These are phyloP conservation scores for Ectropis crepuscularia DNA, from an alignment of 2,888 invertebrate genomes.

Conservation along the genomic window DNA sequence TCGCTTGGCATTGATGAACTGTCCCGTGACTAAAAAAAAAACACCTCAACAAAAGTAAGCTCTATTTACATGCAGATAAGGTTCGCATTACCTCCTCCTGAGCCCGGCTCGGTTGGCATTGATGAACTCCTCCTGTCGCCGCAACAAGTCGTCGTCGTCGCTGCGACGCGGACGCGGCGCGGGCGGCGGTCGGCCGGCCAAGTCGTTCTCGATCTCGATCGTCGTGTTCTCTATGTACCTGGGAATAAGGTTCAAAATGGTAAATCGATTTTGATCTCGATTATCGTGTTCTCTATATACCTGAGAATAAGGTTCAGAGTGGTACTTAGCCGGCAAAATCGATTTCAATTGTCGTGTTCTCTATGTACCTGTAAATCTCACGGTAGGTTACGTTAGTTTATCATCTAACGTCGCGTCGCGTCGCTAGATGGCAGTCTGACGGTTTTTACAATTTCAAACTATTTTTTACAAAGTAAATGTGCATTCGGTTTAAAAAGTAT, in stretches of 20 bases:
- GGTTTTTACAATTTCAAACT: too few species aligned
- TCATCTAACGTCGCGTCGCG: too few species aligned
- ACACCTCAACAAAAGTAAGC: too few species aligned
- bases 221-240: slow-evolving; percentile 81
- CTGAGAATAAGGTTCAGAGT: slow-evolving; percentile 48
- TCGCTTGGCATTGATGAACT: too few species aligned
- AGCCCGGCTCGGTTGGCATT: slow-evolving; percentile 75
- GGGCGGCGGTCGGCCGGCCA: slow-evolving; percentile 48
- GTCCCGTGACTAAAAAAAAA: too few species aligned
- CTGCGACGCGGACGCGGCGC: slow-evolving; percentile 42
- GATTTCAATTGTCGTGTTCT: slow-evolving; percentile 79
- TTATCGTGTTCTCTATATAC: slow-evolving; percentile 79
- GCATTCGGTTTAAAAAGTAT: too few species aligned
- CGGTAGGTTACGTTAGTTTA: too few species aligned
- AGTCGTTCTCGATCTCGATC: slow-evolving; percentile 77
- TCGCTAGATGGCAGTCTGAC: too few species aligned
- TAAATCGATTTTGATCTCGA: too few species aligned
- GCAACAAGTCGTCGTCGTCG: slow-evolving; percentile 67
- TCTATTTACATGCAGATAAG: too few species aligned
- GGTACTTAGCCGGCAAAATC: too few species aligned
- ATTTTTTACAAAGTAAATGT: too few species aligned
- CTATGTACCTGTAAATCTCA: slow-evolving; percentile 71
- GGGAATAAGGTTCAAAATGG: slow-evolving; percentile 9
- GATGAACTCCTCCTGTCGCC: slow-evolving; percentile 80
- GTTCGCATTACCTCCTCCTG: slow-evolving; percentile 59